Base-by-base conservation (phyloP, 2,113 vertebrate genomes). In the Amphilophus citrinellus region DNA sequence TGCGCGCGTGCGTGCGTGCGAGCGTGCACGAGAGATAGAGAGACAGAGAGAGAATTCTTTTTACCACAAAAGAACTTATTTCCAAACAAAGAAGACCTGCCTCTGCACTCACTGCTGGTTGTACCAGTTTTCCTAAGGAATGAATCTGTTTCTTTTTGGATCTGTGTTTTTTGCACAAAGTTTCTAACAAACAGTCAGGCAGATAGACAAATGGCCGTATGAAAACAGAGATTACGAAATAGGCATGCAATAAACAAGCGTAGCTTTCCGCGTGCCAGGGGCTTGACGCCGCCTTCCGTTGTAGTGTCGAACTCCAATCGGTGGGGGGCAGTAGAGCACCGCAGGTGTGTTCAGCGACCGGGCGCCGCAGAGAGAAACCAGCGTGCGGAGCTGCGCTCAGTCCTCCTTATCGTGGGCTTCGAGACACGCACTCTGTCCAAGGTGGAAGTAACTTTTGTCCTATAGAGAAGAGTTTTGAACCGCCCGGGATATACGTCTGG, bases 391-490 rank as follows among this genome's bases (percentile, higher is more conserved):
- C 88, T 84, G 78, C 76, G 83, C 87, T 87, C 66, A 57, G 61
- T 84, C 83, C 76, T 87, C 66, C 61, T 84, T 22, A 77, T 81
- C 83, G 84, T 85, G 81, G 80, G 88, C 59, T 91, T 39, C 10
- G n/a, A 85, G 60, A 84, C 84, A 77, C 84, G 80, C 77, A 79
- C 58, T 84, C n/a, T 65, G 10, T 88, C 66, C 50, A 77, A 87
- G 89, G 80, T 90, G 90, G 85, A 93, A 92, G 62, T 87, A 87
- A 91, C 86, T 91, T 92, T 92, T 84, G 77, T 77, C 86, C 62
- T 71, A 14, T 82, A 58, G 66, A 86, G 85, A 80, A 57, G 75
- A 76, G 86, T 90, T 87, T 47, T 11, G 57, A 42, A 68, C 60
- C 39, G 24, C 24, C 58, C 3, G 66, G 83, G 80, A 81, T 14